These are phyloP conservation scores for Terebella lapidaria DNA, from an alignment of 2,888 invertebrate species.

Conservation along the genomic window DNA sequence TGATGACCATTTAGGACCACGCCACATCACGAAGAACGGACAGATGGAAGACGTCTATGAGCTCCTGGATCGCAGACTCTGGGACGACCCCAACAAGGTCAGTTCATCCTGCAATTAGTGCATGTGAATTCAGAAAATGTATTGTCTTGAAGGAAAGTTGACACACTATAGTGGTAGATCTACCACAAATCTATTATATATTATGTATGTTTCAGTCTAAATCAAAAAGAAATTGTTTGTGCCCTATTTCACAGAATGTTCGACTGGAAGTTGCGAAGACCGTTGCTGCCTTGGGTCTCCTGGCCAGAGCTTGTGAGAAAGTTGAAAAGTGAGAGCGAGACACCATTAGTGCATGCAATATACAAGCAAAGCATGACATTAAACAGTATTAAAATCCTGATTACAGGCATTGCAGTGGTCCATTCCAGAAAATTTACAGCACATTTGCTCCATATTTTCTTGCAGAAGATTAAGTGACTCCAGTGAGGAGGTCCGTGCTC, in stretches of 20 bases:
- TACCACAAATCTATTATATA: not conserved
- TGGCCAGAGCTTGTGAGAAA: constrained; percentile 41
- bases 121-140: too few relatives aligned
- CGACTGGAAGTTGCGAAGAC: constrained; percentile 42
- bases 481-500: constrained; percentile 42
- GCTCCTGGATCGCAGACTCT: constrained; percentile 37
- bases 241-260: constrained; percentile 35
- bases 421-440: too few relatives aligned
- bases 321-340: constrained; percentile 47
- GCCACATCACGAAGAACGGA: not conserved
- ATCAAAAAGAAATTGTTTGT: not conserved
- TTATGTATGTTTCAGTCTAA: not conserved
- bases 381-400: too few relatives aligned
- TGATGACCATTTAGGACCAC: too few relatives aligned
- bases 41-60: constrained; percentile 30
- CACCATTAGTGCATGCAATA: too few relatives aligned
- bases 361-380: too few relatives aligned
- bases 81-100: constrained; percentile 48
- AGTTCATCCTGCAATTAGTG: not conserved
- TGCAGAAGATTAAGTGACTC: constrained; percentile 42
- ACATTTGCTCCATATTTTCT: too few relatives aligned
- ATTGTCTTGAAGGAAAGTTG: too few relatives aligned
- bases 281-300: constrained; percentile 46
- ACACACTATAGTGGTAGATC: too few relatives aligned
- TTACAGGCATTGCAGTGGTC: too few relatives aligned